Conservation (phyloP, 1,140 invertebrate genomes). For the Ctenoplectra terminalis region DNA sequence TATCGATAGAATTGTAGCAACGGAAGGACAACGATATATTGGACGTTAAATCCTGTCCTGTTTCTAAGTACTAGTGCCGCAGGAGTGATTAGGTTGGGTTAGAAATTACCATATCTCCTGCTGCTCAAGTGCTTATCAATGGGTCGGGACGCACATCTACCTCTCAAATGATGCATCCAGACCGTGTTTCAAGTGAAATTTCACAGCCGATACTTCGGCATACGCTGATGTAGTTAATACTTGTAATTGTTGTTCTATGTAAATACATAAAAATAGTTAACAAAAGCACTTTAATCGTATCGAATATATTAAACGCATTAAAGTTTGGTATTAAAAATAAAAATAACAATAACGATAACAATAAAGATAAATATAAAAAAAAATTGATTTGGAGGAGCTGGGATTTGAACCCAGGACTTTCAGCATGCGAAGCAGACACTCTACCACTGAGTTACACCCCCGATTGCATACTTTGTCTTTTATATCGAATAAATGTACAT, state of each 20-base stretch:
- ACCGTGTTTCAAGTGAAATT: neutral
- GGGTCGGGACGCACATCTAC: constrained; percentile 83
- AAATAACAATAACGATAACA: too few species aligned
- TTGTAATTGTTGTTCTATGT: neutral
- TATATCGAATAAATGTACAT: neutral
- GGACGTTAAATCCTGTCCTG: constrained; percentile 84
- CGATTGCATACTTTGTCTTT: constrained; percentile 33
- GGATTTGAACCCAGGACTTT: constrained; percentile 86
- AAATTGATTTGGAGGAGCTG: constrained; percentile 81
- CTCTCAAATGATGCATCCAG: neutral
- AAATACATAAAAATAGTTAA: too few species aligned
- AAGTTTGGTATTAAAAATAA: too few species aligned
- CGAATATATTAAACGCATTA: too few species aligned
- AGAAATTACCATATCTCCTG: constrained; percentile 88
- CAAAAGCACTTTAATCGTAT: too few species aligned
- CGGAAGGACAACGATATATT: neutral
- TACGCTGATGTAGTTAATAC: neutral
- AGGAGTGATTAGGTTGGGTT: constrained; percentile 87
- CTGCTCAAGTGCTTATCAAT: constrained; percentile 95
- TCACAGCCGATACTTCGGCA: neutral
- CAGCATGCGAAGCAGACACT: constrained; percentile 85
- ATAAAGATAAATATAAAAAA: constrained; percentile 53
- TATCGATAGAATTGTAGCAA: neutral
- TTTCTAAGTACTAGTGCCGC: constrained; percentile 95
- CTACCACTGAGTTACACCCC: constrained; percentile 86